phyloP scores from a whole-genome alignment of 2,888 invertebrate genomes.

The Sthenelais limicola region DNA sequence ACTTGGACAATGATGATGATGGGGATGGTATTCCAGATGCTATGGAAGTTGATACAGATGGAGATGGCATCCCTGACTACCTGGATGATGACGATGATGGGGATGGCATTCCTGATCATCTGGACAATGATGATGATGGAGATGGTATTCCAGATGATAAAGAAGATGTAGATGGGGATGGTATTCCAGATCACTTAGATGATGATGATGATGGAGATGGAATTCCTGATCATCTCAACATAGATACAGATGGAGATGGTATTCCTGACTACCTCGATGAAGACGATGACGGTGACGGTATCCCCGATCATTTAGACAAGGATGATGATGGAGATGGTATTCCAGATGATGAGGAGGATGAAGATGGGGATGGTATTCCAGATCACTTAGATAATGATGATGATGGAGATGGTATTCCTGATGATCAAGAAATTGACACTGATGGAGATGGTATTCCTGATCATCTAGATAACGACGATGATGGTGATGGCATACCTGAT shows the following conservation, averaged over 20 bases:
- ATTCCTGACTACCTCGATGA: constrained; percentile 59
- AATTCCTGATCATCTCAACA: constrained; percentile 45
- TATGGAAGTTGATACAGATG: constrained; percentile 43
- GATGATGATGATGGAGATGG: constrained; percentile 58
- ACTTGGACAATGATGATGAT: constrained; percentile 54
- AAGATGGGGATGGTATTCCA: constrained; percentile 54
- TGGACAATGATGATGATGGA: constrained; percentile 60
- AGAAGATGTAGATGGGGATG: constrained; percentile 64
- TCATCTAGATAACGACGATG: constrained; percentile 48
- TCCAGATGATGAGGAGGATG: constrained; percentile 55
- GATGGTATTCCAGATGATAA: constrained; percentile 52
- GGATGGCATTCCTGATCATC: constrained; percentile 47
- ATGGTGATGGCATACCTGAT: constrained; percentile 57
- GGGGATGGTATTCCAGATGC: constrained; percentile 48
- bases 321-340: constrained; percentile 62
- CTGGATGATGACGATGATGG: constrained; percentile 48
- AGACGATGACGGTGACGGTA: constrained; percentile 62
- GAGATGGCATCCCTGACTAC: constrained; percentile 56
- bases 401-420: constrained; percentile 52
- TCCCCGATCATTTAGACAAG: constrained; percentile 58
- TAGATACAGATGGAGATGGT: constrained; percentile 54
- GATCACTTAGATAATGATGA: constrained; percentile 48
- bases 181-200: constrained; percentile 59
- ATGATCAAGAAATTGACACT: constrained; percentile 53
- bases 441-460: constrained; percentile 51